A percentile compares a stretch with the other conserved stretches of the same genome.
phyloP scores from a whole-genome alignment of 2,113 vertebrate species.

The Silurus meridionalis region DNA sequence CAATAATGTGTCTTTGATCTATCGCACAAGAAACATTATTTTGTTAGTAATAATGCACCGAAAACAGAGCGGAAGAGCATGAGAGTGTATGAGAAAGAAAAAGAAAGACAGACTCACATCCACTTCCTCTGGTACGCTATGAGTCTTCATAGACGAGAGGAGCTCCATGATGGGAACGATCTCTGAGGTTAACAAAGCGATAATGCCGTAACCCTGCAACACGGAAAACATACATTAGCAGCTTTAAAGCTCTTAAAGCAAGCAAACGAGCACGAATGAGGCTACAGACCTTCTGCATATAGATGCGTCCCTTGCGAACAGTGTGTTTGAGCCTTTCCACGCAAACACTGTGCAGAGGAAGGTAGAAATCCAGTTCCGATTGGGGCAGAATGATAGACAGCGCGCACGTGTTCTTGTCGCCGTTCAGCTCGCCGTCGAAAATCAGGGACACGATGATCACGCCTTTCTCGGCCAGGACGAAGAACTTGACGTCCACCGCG shows the following conservation, averaged over 20 bases:
- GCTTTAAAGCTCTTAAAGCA: neutral
- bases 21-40: conserved; percentile 48
- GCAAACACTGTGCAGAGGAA: conserved; percentile 90
- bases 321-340: conserved; percentile 93
- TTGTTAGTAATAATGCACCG: neutral
- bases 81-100: neutral
- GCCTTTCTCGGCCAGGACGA: conserved; percentile 92
- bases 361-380: conserved; percentile 88
- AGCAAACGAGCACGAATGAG: neutral
- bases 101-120: conserved; percentile 75
- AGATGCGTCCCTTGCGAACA: conserved; percentile 95
- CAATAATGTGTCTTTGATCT: conserved; percentile 89
- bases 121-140: conserved; percentile 89
- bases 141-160: conserved; percentile 94
- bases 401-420: conserved; percentile 94
- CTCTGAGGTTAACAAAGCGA: conserved; percentile 90
- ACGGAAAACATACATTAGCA: neutral
- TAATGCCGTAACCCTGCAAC: conserved; percentile 88
- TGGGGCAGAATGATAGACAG: conserved; percentile 94
- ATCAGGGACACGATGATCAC: conserved; percentile 97
- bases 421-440: conserved; percentile 96
- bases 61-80: neutral
- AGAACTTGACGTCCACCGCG: conserved; percentile 97
- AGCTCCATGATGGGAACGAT: conserved; percentile 96
- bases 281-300: conserved; percentile 92